Base-by-base conservation (phyloP, 1,140 invertebrate genomes). In the Saccostrea echinata region DNA sequence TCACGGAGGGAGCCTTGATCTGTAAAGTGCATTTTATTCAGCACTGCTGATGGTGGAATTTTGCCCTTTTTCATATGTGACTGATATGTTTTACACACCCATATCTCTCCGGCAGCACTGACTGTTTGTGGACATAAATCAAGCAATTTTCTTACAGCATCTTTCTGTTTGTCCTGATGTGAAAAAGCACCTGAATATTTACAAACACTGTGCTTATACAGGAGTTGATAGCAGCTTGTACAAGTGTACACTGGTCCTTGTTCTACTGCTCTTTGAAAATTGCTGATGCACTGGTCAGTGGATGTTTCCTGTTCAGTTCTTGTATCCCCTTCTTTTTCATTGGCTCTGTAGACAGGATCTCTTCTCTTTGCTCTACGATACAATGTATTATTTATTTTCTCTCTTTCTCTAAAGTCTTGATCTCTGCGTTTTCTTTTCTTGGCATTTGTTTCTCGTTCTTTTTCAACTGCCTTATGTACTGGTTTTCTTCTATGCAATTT, bases 21-120 rank as follows among this genome's bases (percentile, higher is more conserved):
- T 82, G 83, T 68, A 71, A 89, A 89, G 3, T 57, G 52, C 86
- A 87, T 89, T 82, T 84, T 85, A 76, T 89, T 89, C n/a, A 89
- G 81, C 1, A 33, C 68, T 35, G 86, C 87, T 24, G 35, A 57
- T 3, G 86, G 86, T 81, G 83, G 88, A 33, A 85, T 85, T 80
- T 89, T 89, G 16, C 71, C 61, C 84, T 86, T 86, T 13, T 76
- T 89, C 52, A 89, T 68, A 55, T 89, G 80, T 8, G 43, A 21
- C 35, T 84, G 30, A 52, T 64, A 89, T 21, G 88, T 89, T 24
- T 24, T 87, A 27, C 88, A 89, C 11, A 85, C 53, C 86, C 86
- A 89, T n/a, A 71, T 18, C 64, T 84, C 84, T 9, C 51, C 33
- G 27, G 51, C 51, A 24, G 84, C 30, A 87, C 86, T 87, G 13